phyloP scores from a whole-genome alignment of 2,113 vertebrate genomes.

The Pterocles orientalis region DNA sequence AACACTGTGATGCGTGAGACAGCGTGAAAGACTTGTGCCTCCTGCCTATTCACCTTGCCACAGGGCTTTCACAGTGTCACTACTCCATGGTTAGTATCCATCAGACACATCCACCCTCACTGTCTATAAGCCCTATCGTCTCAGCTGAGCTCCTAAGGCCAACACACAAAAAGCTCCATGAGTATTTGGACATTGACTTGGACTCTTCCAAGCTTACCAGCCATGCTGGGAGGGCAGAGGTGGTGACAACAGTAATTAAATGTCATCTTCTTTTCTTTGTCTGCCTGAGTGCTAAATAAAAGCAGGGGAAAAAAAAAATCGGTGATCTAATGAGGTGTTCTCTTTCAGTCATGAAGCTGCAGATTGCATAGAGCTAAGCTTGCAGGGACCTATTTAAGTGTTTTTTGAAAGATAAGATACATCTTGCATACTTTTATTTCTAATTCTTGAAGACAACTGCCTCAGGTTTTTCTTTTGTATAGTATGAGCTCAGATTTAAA shows the following conservation, averaged over 20 bases:
- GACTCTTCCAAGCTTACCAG: not conserved
- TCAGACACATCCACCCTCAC: not conserved
- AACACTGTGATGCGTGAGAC: not conserved
- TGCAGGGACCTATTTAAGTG: not conserved
- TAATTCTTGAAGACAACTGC: not conserved
- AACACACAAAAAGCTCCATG: rapidly evolving
- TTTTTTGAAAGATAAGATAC: not conserved
- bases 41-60: not conserved
- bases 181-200: not conserved
- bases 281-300: not conserved
- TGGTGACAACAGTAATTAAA: not conserved
- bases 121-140: rapidly evolving
- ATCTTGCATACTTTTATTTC: not conserved
- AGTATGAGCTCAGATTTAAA: not conserved
- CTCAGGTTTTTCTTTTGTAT: not conserved
- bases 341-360: rapidly evolving
- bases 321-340: not conserved
- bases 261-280: not conserved
- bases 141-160: not conserved
- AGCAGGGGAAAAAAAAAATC: not conserved
- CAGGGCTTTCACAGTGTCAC: not conserved
- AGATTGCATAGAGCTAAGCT: not conserved
- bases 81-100: rapidly evolving
- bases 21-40: not conserved
- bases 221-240: not conserved